Percentiles rank a stretch among this genome's conserved stretches.
These are phyloP conservation scores for Hybognathus amarus DNA, from an alignment of 2,797 vertebrate genomes.

Conservation along the genomic window DNA sequence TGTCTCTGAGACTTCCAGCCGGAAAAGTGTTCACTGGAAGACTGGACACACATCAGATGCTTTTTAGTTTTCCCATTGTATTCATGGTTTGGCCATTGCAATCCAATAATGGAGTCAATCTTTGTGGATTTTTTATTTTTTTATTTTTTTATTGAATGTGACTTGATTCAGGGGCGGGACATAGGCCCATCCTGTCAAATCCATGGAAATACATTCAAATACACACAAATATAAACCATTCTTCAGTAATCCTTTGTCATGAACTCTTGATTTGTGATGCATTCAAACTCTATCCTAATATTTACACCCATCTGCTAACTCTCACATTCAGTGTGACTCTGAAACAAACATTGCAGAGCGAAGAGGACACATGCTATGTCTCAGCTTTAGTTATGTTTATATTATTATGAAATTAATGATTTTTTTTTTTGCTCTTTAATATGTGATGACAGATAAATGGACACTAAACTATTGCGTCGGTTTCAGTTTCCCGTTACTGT, in stretches of 20 bases:
- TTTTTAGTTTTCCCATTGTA: neutral
- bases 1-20: slow-evolving; percentile 29
- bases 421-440: neutral
- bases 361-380: too few species aligned
- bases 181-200: neutral
- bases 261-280: too few species aligned
- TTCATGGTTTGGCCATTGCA: neutral
- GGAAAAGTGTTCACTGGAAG: slow-evolving; percentile 11
- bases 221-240: too few species aligned
- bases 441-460: neutral
- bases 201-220: neutral
- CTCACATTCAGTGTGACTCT: too few species aligned
- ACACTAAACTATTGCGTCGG: neutral
- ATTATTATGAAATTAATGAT: too few species aligned
- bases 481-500: too few species aligned
- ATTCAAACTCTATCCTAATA: too few species aligned
- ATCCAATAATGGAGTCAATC: neutral
- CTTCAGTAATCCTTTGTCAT: too few species aligned
- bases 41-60: neutral
- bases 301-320: too few species aligned
- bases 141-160: too few species aligned
- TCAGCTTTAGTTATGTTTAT: neutral
- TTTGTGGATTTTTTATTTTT: too few species aligned
- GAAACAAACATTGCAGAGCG: too few species aligned
- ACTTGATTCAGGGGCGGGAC: neutral